Percentiles rank a stretch among this genome's conserved stretches.
phyloP scores from a whole-genome alignment of 1,140 invertebrate genomes.

The Apis laboriosa region DNA sequence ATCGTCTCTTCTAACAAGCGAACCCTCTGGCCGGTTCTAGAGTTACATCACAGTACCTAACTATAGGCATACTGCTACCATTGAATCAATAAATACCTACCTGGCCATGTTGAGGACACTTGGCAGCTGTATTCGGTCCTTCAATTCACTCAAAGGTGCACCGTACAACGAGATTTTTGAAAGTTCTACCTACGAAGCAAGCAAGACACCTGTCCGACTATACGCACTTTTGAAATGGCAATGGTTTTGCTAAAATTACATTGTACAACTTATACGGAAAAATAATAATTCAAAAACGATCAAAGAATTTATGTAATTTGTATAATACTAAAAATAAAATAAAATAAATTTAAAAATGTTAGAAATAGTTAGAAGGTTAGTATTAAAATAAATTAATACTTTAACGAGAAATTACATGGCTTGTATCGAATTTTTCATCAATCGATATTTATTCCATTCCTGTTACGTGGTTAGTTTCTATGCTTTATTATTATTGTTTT shows the following conservation, averaged over 20 bases:
- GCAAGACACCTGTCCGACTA: constrained; percentile 22
- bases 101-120: constrained; percentile 56
- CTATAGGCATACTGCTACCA: constrained; percentile 56
- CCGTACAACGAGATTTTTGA: constrained; percentile 38
- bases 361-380: background rate
- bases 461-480: background rate
- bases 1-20: constrained; percentile 23
- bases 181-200: constrained; percentile 10
- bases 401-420: background rate
- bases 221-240: background rate
- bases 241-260: background rate
- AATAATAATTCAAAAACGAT: too few species aligned
- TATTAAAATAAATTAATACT: background rate
- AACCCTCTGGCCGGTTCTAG: constrained; percentile 43
- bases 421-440: background rate
- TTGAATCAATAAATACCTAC: constrained; percentile 68
- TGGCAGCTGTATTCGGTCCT: constrained; percentile 39
- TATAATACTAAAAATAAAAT: too few species aligned
- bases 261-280: fast-evolving
- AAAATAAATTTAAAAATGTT: background rate
- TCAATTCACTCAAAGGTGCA: constrained; percentile 37
- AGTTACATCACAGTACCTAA: constrained; percentile 62
- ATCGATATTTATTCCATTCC: background rate
- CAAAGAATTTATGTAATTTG: background rate
- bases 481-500: background rate